Conservation (phyloP, 2,888 invertebrate genomes). For the Hipparchia sbordonii region DNA sequence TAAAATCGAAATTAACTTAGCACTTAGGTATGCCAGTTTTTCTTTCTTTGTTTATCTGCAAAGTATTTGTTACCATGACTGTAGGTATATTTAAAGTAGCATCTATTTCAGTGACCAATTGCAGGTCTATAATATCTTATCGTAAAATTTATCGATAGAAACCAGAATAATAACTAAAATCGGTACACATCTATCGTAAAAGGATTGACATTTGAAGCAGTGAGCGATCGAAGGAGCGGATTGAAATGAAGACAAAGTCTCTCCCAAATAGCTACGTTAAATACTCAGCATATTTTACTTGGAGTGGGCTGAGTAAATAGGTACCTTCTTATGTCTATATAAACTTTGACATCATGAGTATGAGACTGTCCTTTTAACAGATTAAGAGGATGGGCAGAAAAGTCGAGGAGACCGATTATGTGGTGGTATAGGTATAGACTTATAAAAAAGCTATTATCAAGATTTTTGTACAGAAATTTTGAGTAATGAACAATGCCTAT, state of each 20-base stretch:
- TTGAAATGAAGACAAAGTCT: conserved; percentile 74
- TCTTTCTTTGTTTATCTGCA: too few species aligned
- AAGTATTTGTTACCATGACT: too few species aligned
- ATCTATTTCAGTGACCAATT: too few species aligned
- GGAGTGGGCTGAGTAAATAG: conserved; percentile 13
- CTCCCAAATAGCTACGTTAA: conserved; percentile 48
- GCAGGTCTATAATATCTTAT: too few species aligned
- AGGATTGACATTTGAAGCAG: conserved; percentile 79
- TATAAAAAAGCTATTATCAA: too few species aligned
- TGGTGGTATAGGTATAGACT: too few species aligned
- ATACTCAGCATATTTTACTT: conserved; percentile 23
- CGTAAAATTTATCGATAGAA: conserved; percentile 4
- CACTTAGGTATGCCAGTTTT: too few species aligned
- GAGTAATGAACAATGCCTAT: too few species aligned
- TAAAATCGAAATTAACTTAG: too few species aligned
- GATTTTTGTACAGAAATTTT: background rate
- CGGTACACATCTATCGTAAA: conserved; percentile 63
- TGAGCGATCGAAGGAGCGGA: conserved; percentile 73
- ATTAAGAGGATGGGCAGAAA: background rate
- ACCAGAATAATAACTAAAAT: conserved; percentile 5
- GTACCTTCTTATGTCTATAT: background rate
- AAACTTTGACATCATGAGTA: background rate
- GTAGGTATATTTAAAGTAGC: too few species aligned
- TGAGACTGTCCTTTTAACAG: background rate
- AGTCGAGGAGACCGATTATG: background rate